Conservation (phyloP, 92 coral and sea anemone species). For the Porites rus region DNA sequence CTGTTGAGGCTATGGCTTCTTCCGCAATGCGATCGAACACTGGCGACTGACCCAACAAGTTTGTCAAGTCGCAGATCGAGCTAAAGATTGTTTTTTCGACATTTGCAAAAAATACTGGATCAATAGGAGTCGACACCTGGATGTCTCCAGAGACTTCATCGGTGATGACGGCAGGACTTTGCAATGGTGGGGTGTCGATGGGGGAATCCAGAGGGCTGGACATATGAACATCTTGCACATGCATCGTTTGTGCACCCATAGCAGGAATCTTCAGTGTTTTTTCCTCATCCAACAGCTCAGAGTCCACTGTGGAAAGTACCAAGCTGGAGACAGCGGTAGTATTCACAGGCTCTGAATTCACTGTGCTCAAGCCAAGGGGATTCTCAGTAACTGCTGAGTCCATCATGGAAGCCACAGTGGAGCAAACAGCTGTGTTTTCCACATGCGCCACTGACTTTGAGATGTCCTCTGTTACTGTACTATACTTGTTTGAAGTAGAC, state of each 20-base stretch:
- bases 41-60: slow-evolving; percentile 39
- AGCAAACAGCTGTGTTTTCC: not conserved
- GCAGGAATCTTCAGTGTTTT: not conserved
- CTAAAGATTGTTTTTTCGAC: slow-evolving; percentile 46
- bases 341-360: not conserved
- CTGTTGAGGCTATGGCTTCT: slow-evolving; percentile 51
- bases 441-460: not conserved
- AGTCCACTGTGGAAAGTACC: not conserved
- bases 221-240: not conserved
- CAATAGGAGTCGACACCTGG: slow-evolving; percentile 16
- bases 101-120: slow-evolving; percentile 25
- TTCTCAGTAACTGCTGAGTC: not conserved
- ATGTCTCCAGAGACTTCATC: not conserved
- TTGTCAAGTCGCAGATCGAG: slow-evolving; percentile 43
- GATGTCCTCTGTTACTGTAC: not conserved
- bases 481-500: not conserved
- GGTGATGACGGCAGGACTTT: not conserved
- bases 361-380: not conserved
- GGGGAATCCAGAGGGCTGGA: not conserved
- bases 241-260: not conserved
- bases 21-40: slow-evolving; percentile 65
- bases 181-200: not conserved
- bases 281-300: not conserved
- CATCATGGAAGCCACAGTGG: not conserved
- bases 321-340: not conserved